Percentiles rank a stretch among this genome's conserved stretches.
Conservation (phyloP, 2,113 vertebrate genomes). For the Microtus pennsylvanicus region DNA sequence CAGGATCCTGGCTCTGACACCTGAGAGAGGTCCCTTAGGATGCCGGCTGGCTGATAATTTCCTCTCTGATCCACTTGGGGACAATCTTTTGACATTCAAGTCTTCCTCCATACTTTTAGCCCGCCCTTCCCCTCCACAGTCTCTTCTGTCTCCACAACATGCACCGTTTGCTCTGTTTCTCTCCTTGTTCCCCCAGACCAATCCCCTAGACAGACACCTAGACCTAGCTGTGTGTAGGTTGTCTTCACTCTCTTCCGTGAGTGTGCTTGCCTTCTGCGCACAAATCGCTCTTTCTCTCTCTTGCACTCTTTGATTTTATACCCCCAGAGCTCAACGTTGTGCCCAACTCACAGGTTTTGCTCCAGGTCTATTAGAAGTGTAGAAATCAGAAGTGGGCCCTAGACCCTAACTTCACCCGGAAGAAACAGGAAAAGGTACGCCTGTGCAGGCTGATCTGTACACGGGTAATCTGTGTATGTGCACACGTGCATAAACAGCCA, state of each 20-base stretch:
- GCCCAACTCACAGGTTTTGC: neutral
- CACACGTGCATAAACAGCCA: neutral
- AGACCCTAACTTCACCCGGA: neutral
- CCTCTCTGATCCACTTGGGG: neutral
- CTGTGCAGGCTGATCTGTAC: neutral
- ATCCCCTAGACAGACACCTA: neutral
- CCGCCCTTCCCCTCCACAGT: neutral
- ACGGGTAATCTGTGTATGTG: too few relatives aligned
- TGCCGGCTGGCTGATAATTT: neutral
- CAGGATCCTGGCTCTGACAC: neutral
- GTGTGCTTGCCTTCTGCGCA: neutral
- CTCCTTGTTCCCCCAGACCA: neutral
- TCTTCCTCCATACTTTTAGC: neutral
- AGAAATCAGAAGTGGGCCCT: neutral
- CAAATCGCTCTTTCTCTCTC: neutral
- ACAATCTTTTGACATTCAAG: neutral
- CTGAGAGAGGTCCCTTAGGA: neutral
- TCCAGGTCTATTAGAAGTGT: neutral
- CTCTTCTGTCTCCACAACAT: neutral
- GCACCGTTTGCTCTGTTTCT: neutral
- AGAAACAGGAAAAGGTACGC: neutral
- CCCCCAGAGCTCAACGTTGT: neutral
- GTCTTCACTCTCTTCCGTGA: neutral
- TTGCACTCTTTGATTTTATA: neutral
- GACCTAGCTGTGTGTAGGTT: neutral